Percentiles rank a stretch among this genome's conserved stretches.
phyloP scores from a whole-genome alignment of 2,797 vertebrate genomes.

The Eospalax fontanierii region DNA sequence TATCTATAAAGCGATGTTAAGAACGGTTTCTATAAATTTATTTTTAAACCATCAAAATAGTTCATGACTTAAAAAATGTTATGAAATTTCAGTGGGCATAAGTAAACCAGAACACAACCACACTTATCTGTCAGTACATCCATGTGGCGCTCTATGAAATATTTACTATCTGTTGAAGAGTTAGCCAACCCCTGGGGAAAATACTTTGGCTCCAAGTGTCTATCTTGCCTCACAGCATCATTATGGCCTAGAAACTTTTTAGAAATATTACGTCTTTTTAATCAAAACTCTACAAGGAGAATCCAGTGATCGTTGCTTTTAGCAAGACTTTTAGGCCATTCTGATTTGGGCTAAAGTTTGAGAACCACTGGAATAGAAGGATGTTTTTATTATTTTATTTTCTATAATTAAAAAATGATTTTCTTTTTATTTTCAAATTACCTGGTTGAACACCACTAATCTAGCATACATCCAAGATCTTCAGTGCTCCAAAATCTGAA shows the following conservation, averaged over 20 bases:
- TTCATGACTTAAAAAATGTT: neutral
- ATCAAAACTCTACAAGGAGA: neutral
- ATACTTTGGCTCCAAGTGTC: neutral
- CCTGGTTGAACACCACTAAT: neutral
- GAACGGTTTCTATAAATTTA: neutral
- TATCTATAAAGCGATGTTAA: neutral
- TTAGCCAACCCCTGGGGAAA: neutral
- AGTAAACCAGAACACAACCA: constrained; percentile 19
- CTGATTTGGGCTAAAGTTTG: neutral
- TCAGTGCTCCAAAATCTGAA: neutral
- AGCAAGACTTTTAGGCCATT: neutral
- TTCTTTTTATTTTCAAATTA: neutral
- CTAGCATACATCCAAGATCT: neutral
- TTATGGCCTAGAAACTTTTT: neutral
- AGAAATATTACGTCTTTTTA: constrained; percentile 24
- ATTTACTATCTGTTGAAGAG: neutral
- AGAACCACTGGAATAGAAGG: neutral
- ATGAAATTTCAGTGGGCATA: neutral
- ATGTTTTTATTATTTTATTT: constrained; percentile 20
- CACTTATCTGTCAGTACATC: neutral
- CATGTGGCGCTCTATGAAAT: constrained; percentile 12
- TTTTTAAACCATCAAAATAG: neutral
- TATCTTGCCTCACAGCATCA: neutral
- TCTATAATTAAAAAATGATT: constrained; percentile 10
- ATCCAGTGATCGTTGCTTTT: neutral